phyloP scores from a whole-genome alignment of 2,888 invertebrate genomes.

The Caenorhabditis parvicauda region DNA sequence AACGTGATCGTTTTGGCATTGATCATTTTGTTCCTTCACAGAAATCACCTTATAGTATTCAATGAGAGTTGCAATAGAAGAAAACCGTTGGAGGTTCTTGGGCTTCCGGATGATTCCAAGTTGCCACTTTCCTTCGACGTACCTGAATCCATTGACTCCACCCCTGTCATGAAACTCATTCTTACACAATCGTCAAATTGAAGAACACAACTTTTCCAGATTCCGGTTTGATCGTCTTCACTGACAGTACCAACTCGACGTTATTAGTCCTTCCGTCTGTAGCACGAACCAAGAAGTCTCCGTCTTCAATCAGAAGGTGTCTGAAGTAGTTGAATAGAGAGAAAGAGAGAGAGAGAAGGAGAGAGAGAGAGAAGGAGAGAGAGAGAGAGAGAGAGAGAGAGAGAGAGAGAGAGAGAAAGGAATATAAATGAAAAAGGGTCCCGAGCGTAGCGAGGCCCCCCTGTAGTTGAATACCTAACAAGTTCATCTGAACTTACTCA shows the following conservation, averaged over 20 bases:
- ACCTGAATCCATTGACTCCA: not conserved
- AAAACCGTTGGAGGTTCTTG: conserved; percentile 11
- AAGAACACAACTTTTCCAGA: not conserved
- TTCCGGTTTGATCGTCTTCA: conserved; percentile 9
- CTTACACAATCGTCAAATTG: conserved; percentile 17
- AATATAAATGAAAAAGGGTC: no score
- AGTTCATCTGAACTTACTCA: no score
- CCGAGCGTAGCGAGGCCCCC: no score
- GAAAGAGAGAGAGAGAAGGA: conserved; percentile 1
- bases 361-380: no score
- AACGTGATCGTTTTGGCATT: no score
- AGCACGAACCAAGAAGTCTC: conserved; percentile 44
- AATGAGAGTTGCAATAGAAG: conserved; percentile 27
- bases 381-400: no score
- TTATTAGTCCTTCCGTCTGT: conserved; percentile 23
- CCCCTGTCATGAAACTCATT: conserved; percentile 1
- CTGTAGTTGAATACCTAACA: no score
- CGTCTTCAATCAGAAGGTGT: conserved; percentile 18
- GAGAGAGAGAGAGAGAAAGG: no score
- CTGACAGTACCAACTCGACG: conserved; percentile 23
- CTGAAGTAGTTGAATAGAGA: conserved; percentile 5
- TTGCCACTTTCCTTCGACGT: conserved; percentile 10
- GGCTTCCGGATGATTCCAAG: not conserved
- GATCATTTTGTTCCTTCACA: not conserved
- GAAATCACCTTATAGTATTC: conserved; percentile 26